Conservation (phyloP, 2,797 vertebrate species). For the Zenarchopterus dispar region DNA sequence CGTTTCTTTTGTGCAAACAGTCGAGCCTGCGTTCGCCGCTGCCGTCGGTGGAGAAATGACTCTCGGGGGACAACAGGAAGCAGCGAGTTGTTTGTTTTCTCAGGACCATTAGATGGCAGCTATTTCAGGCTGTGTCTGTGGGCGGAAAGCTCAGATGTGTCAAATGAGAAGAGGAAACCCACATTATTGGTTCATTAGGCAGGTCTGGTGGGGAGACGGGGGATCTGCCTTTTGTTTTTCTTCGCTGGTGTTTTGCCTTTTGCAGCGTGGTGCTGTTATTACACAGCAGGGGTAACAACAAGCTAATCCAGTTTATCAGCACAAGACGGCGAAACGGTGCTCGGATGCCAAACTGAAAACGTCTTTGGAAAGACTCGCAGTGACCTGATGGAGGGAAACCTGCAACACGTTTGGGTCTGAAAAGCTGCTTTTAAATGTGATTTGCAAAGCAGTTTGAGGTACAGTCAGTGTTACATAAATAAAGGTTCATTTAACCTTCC, state of each 20-base stretch:
- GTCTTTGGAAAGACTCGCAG: too few relatives aligned
- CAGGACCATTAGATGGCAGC: slow-evolving; percentile 58
- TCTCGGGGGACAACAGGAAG: slow-evolving; percentile 43
- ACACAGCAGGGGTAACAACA: slow-evolving; percentile 13
- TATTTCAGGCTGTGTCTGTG: slow-evolving; percentile 60
- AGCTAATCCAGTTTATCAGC: slow-evolving; percentile 11
- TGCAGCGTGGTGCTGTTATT: slow-evolving; percentile 19
- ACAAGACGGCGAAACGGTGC: not conserved
- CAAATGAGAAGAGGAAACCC: slow-evolving; percentile 60
- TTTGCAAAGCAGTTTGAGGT: too few relatives aligned
- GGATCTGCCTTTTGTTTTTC: slow-evolving; percentile 17
- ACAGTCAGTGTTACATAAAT: too few relatives aligned
- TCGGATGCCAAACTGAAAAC: too few relatives aligned
- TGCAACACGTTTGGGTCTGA: too few relatives aligned
- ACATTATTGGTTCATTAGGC: slow-evolving; percentile 62
- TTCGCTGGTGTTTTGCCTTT: slow-evolving; percentile 15
- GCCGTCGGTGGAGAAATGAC: slow-evolving; percentile 29
- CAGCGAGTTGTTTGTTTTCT: slow-evolving; percentile 57
- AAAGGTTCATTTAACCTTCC: too few relatives aligned
- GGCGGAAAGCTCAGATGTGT: slow-evolving; percentile 61
- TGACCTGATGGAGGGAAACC: too few relatives aligned
- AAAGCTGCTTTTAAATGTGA: too few relatives aligned
- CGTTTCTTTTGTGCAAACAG: slow-evolving; percentile 3
- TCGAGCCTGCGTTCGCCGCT: not conserved
- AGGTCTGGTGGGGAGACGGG: slow-evolving; percentile 19